phyloP scores from a whole-genome alignment of 2,797 vertebrate species.

The Premnoplex brunnescens region DNA sequence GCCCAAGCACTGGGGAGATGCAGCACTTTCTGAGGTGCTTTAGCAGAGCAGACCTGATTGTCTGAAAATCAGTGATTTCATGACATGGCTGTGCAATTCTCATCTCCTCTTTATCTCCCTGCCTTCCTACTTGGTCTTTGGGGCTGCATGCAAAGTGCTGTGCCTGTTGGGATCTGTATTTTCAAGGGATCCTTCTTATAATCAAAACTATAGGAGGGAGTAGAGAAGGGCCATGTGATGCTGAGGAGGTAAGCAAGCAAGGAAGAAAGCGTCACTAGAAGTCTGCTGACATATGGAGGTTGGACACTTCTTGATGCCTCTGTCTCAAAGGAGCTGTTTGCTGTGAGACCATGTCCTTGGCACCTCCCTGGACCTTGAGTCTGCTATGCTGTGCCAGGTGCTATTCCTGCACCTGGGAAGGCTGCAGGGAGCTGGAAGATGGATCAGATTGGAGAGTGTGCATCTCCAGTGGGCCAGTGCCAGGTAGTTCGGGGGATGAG shows the following conservation, averaged over 20 bases:
- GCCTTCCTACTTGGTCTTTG: not conserved
- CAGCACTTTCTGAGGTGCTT: not conserved
- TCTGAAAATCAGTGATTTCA: not conserved
- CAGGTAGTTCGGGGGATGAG: not conserved
- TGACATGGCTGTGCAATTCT: not conserved
- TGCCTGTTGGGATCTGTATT: not conserved
- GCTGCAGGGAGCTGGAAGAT: not conserved
- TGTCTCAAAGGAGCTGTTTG: not conserved
- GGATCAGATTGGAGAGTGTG: not conserved
- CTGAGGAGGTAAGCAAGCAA: rapidly evolving
- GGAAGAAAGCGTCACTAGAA: not conserved
- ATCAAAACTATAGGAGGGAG: not conserved
- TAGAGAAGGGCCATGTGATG: not conserved
- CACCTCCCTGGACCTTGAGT: not conserved
- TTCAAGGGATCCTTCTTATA: not conserved
- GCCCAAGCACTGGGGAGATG: not conserved
- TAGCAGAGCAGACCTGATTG: not conserved
- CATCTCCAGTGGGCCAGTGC: not conserved
- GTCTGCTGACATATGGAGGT: not conserved
- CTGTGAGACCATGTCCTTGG: not conserved
- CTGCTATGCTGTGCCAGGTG: not conserved
- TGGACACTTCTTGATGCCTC: not conserved
- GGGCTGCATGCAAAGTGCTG: not conserved
- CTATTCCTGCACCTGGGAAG: not conserved
- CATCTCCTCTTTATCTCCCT: not conserved